A percentile compares a stretch with the other conserved stretches of the same genome.
Evolutionary conservation across 1,140 invertebrate genomes (phyloP).

Genomic region (Drosophila nigrodunni): DNA sequence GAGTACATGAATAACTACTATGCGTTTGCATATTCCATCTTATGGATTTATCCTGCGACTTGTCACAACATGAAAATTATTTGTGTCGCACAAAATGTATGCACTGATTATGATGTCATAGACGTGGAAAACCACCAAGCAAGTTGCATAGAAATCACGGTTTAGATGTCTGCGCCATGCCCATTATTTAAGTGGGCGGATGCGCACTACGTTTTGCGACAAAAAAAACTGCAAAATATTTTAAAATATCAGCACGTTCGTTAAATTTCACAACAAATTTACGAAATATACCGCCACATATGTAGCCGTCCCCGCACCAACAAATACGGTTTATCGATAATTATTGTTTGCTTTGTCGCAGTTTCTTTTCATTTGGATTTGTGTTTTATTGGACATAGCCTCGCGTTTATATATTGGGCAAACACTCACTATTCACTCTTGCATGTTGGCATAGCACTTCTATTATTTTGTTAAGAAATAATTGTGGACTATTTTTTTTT

Average conservation of each 20-base stretch:
- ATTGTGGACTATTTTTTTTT: conserved; percentile 34
- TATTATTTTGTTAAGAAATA: conserved; percentile 43
- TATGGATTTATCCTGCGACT: conserved; percentile 25
- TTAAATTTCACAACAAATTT: conserved; percentile 56
- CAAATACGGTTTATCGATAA: conserved; percentile 43
- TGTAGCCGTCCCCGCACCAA: conserved; percentile 49
- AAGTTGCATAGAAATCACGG: conserved; percentile 36
- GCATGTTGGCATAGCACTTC: conserved; percentile 43
- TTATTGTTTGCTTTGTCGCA: conserved; percentile 33
- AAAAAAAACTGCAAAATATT: conserved; percentile 18
- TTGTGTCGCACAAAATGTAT: conserved; percentile 65
- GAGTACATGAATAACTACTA: conserved; percentile 26
- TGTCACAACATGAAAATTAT: conserved; percentile 49
- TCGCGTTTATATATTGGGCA: background rate
- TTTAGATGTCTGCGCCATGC: conserved; percentile 4
- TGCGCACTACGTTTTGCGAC: conserved; percentile 8
- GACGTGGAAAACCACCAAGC: conserved; percentile 59
- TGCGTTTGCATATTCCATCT: conserved; percentile 15
- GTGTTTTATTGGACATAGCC: background rate
- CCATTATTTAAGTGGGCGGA: background rate
- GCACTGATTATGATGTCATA: conserved; percentile 71
- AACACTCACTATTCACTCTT: conserved; percentile 45
- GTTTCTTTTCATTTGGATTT: conserved; percentile 9
- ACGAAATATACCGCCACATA: conserved; percentile 57
- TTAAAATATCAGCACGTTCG: conserved; percentile 39